Base-by-base conservation (phyloP, 2,113 vertebrate species). In the Scomber colias region DNA sequence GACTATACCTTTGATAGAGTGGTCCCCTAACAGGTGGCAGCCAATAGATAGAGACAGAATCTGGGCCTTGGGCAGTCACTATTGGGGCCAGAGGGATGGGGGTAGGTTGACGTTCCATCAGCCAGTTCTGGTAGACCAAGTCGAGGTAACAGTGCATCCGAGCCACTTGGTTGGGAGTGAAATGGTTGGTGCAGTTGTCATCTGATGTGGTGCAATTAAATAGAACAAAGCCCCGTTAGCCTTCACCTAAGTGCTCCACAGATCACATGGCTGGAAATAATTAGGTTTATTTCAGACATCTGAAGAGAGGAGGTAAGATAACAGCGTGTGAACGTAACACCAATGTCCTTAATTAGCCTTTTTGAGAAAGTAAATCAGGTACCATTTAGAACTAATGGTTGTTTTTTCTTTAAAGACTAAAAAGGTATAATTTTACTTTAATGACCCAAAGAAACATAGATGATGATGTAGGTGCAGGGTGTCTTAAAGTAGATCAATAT, bases 141-240 rank as follows among this genome's bases (percentile, higher is more conserved):
- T 99, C 98, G 40, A 99, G 81, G 61, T 99, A 99, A 89, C 98
- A 99, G 40, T 99, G 98, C 98, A 99, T 99, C 1, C 98, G 94
- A 12, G 98, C 98, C 73, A 97, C 97, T 90, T 99, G 98, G 88
- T 99, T 98, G 3, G 97, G 97, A 8, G 97, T 99, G 90, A 99
- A 99, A 87, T 94, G 96, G 88, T 99, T 95, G n/a, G 98, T 99
- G 86, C 98, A 99, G 81, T 97, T 95, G 73, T 99, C 98, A 76
- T 99, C 98, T 99, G 90, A 86, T 64, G 35, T 21, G 66, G 19
- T 46, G 56, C 21, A 71, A 68, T 21, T 65, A 30, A 55, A 64
- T 40, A 3, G 13, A 30, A 54, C 16, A 73, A 55, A 30, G 8
- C 13, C 2, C 15, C 48, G 40, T 46, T 11, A 19, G 2, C 13